These are phyloP conservation scores for Pogonognathellus flavescens DNA, from an alignment of 1,140 invertebrate genomes.

Conservation along the genomic window DNA sequence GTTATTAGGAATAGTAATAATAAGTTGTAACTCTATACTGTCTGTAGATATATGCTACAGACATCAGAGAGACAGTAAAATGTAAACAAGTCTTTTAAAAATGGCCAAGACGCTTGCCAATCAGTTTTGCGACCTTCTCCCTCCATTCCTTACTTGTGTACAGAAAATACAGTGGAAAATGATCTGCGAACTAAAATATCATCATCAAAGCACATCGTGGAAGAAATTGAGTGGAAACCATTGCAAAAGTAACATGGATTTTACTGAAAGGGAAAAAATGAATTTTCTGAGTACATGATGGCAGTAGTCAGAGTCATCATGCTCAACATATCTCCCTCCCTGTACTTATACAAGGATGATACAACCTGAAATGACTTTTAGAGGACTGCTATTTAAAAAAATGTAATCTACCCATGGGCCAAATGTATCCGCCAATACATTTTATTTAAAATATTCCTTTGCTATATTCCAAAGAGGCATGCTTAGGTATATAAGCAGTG, in stretches of 20 bases:
- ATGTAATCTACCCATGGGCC: not conserved
- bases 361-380: not conserved
- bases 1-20: not conserved
- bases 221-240: slow-evolving; percentile 32
- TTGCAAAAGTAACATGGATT: slow-evolving; percentile 23
- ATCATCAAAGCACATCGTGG: not conserved
- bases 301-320: no score
- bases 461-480: no score
- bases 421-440: not conserved
- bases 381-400: not conserved
- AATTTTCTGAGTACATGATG: no score
- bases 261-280: slow-evolving; percentile 23
- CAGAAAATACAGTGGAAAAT: not conserved
- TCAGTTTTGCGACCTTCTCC: slow-evolving; percentile 43
- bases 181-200: slow-evolving; percentile 33
- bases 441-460: no score
- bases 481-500: no score
- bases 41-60: no score
- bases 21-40: no score
- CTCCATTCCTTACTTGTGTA: not conserved
- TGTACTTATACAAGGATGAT: not conserved
- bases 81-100: not conserved
- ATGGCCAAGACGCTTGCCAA: not conserved
- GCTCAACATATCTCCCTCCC: slow-evolving; percentile 3
- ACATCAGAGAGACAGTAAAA: no score